Conservation (phyloP, 2,113 vertebrate genomes). For the Lampris megalopsis region DNA sequence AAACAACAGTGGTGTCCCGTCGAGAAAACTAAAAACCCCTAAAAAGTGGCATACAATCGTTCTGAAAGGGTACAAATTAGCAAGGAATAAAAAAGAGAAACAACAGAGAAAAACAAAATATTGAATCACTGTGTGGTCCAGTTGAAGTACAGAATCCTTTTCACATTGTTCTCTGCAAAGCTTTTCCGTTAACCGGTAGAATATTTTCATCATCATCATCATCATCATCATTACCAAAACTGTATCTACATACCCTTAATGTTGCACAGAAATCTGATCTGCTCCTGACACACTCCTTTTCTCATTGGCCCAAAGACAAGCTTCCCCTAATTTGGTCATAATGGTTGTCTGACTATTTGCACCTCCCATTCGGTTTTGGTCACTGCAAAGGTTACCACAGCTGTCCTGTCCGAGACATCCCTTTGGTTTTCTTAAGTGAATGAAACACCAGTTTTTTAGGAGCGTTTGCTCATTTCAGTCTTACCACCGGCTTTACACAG, state of each 20-base stretch:
- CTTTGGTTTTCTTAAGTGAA: constrained; percentile 88
- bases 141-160: constrained; percentile 83
- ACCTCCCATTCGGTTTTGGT: constrained; percentile 85
- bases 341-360: constrained; percentile 54
- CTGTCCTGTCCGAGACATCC: constrained; percentile 79
- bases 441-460: constrained; percentile 49
- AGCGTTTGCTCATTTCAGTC: constrained; percentile 43
- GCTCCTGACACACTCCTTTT: constrained; percentile 72
- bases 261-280: constrained; percentile 70
- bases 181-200: constrained; percentile 49
- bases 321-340: constrained; percentile 81
- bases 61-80: constrained; percentile 69
- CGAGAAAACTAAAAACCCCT: constrained; percentile 71
- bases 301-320: constrained; percentile 77
- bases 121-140: constrained; percentile 81
- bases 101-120: constrained; percentile 62
- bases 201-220: constrained; percentile 47
- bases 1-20: constrained; percentile 70
- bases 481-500: constrained; percentile 47
- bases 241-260: constrained; percentile 59
- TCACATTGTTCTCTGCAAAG: constrained; percentile 84
- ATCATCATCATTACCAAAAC: constrained; percentile 43
- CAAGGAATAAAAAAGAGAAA: constrained; percentile 50
- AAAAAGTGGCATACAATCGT: constrained; percentile 86
- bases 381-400: constrained; percentile 84